A percentile compares a stretch with the other conserved stretches of the same genome.
Conservation (phyloP, 2,113 vertebrate species). For the Tursiops truncatus region DNA sequence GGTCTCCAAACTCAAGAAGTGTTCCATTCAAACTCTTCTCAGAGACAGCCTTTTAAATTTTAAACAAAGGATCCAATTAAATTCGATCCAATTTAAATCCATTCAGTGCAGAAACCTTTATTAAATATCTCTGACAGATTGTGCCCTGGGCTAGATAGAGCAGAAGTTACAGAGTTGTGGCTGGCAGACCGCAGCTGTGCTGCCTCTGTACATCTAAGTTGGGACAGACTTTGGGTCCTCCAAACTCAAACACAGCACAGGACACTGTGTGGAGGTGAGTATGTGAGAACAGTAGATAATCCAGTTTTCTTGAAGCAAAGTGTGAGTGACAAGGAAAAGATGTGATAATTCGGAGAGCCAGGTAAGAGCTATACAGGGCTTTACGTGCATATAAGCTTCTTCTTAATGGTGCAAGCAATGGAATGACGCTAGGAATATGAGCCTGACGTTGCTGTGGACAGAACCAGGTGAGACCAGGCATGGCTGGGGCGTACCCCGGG, state of each 20-base stretch:
- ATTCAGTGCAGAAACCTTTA: constrained; percentile 71
- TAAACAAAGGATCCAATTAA: constrained; percentile 77
- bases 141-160: constrained; percentile 43
- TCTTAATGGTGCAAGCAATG: neutral
- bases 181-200: neutral
- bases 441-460: neutral
- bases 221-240: neutral
- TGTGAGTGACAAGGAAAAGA: neutral
- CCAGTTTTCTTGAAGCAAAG: neutral
- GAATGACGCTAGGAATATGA: neutral
- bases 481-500: neutral
- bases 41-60: constrained; percentile 69
- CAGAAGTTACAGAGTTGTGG: constrained; percentile 12
- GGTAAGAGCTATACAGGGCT: neutral
- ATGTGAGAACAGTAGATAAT: neutral
- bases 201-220: neutral
- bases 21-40: constrained; percentile 57
- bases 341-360: neutral
- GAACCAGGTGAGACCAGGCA: neutral
- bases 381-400: neutral
- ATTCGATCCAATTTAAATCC: constrained; percentile 74
- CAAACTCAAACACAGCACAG: neutral
- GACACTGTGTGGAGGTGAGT: neutral
- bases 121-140: constrained; percentile 70
- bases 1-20: constrained; percentile 6